Percentiles rank a stretch among this genome's conserved stretches.
Conservation (phyloP, 2,888 invertebrate species). For the Sphaeridia pumilis region DNA sequence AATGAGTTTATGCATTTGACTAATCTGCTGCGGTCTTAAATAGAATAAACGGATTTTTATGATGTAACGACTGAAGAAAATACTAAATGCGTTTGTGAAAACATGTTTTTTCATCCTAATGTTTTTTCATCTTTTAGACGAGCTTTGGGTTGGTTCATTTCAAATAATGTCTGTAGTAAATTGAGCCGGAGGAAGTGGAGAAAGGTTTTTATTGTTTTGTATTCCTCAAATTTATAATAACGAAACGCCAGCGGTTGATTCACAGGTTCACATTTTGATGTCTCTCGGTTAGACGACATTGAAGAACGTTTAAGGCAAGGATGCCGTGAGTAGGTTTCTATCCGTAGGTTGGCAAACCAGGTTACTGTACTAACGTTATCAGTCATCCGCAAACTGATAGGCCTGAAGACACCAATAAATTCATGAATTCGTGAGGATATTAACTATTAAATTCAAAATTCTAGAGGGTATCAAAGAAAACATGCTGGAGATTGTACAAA, state of each 20-base stretch:
- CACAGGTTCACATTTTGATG: background rate
- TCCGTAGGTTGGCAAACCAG: background rate
- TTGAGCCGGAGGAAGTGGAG: no score
- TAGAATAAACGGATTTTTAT: no score
- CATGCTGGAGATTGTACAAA: background rate
- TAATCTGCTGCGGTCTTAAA: no score
- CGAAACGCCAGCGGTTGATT: background rate
- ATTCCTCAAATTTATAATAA: background rate
- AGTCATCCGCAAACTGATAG: slow-evolving; percentile 5
- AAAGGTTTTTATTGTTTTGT: background rate
- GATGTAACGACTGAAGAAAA: no score
- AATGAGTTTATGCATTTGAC: no score
- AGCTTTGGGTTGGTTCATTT: no score
- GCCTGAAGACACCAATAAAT: background rate
- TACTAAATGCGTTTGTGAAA: no score
- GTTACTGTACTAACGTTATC: background rate
- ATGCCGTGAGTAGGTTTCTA: background rate
- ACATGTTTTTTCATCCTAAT: no score
- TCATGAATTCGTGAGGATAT: background rate
- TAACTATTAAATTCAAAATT: no score
- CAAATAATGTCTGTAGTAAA: no score
- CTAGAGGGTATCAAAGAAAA: background rate
- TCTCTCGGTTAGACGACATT: background rate
- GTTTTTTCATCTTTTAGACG: no score
- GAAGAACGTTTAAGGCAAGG: background rate